Conservation (phyloP, 2,797 vertebrate species). For the Eidolon dupreanum region DNA sequence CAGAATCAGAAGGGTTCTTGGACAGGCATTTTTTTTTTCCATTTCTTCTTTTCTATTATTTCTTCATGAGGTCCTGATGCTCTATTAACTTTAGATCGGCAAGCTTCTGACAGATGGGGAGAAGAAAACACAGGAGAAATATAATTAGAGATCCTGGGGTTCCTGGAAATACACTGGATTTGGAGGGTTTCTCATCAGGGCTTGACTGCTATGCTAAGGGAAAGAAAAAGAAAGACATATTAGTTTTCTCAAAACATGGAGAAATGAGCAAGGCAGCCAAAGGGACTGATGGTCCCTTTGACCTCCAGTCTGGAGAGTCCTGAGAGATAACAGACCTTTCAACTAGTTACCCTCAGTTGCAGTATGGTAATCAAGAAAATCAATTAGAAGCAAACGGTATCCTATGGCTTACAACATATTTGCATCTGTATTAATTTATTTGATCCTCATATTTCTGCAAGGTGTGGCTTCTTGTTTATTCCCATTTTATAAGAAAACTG, state of each 20-base stretch:
- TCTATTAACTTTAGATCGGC: conserved; percentile 8
- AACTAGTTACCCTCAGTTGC: background rate
- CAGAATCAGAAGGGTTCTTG: background rate
- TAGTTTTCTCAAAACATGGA: background rate
- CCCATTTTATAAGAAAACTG: background rate
- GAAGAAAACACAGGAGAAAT: conserved; percentile 25
- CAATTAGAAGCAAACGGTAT: background rate
- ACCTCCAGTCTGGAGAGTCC: background rate
- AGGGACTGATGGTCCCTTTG: background rate
- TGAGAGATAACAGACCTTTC: background rate
- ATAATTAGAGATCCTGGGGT: background rate
- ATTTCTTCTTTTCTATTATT: background rate
- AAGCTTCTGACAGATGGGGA: conserved; percentile 36
- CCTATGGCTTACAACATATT: background rate
- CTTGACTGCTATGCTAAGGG: background rate
- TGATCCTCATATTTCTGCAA: background rate
- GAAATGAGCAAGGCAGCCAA: background rate
- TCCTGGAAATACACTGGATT: background rate
- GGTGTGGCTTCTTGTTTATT: background rate
- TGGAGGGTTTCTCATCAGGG: background rate
- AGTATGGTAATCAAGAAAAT: background rate
- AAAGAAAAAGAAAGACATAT: conserved; percentile 16
- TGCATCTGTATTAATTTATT: background rate
- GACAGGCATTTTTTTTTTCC: background rate
- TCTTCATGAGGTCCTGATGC: background rate